Conservation (phyloP, 2,888 invertebrate species). For the Itoplectis maculator region DNA sequence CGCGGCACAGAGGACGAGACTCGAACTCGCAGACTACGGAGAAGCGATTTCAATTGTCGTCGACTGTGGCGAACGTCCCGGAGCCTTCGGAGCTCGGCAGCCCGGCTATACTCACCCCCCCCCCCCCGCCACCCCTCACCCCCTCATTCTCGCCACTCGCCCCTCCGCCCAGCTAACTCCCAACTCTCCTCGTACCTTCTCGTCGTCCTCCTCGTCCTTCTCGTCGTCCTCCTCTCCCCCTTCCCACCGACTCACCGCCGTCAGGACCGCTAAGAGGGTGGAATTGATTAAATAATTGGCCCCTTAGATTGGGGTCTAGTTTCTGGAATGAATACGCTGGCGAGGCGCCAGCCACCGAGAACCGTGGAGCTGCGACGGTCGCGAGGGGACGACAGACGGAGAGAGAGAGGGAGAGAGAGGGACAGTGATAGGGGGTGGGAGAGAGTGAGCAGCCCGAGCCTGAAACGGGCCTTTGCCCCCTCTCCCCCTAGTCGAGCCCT, state of each 20-base stretch:
- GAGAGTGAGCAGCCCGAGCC: constrained; percentile 35
- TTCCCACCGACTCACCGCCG: constrained; percentile 67
- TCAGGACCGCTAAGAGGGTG: constrained; percentile 82
- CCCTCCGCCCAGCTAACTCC: too few species aligned
- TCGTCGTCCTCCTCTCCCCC: not conserved
- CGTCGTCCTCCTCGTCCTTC: too few species aligned
- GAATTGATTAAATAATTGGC: constrained; percentile 85
- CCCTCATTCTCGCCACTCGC: too few species aligned
- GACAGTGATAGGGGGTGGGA: too few species aligned
- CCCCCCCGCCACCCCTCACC: too few species aligned
- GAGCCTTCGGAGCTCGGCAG: constrained; percentile 36
- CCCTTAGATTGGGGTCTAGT: constrained; percentile 83
- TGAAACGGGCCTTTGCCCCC: constrained; percentile 64
- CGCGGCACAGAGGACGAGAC: constrained; percentile 68
- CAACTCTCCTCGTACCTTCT: too few species aligned
- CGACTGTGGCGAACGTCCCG: constrained; percentile 65
- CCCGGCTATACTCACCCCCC: constrained; percentile 4
- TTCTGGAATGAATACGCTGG: constrained; percentile 84
- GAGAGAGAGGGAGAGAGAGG: constrained; percentile 38
- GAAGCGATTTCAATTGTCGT: constrained; percentile 82
- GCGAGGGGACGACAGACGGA: constrained; percentile 25
- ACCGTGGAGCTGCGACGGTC: constrained; percentile 66
- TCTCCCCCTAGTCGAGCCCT: too few species aligned
- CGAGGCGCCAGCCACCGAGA: constrained; percentile 76
- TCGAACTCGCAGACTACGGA: constrained; percentile 67